Base-by-base conservation (phyloP, 2,888 invertebrate genomes). In the Prenolepis imparis region DNA sequence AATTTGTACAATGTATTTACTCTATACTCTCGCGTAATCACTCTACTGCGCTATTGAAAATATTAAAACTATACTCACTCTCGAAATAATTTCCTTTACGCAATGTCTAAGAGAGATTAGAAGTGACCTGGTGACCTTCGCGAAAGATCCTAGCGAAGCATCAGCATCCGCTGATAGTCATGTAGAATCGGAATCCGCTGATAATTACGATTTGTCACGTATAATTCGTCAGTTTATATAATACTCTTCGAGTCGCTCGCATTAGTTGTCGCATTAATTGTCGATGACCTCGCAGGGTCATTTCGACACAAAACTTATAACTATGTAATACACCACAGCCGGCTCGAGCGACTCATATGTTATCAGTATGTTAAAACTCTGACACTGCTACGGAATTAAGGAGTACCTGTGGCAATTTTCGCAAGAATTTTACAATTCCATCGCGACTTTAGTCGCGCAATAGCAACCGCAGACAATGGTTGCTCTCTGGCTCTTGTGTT, bases 1-100 rank as follows among this genome's bases (percentile, higher is more conserved):
- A 90, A 83, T 90, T 88, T 90, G 89, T 90, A 90, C 86, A 86
- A 44, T 21, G 32, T 39, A 82, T 82, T 59, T 52, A 52, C n/a
- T 77, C 44, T 75, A 72, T 86, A 86, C 5, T 86, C 64, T 86
- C 64, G 48, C 48, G 63, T 55, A 68, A 63, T 75, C 28, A 39
- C 44, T 73, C 18, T 74, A 74, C 18, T 74, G 72, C 63, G n/a
- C 61, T 74, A 83, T 73, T 39, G 55, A 85, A 80, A 85, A 83
- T 77, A 72, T 70, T 68, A 41, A 68, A 84, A 61, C 68, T 82
- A 61, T 74, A 61, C 75, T 82, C 73, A 32, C 39, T 55, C 52
- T 28, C 28, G 36, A 63, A 80, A 73, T 57, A 66, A 55, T 63
- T 24, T 48, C 39, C 8, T 18, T 72, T n/a, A 44, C 32, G 24